Evolutionary conservation across 2,797 vertebrate species (phyloP).

Genomic region (Furcifer pardalis): DNA sequence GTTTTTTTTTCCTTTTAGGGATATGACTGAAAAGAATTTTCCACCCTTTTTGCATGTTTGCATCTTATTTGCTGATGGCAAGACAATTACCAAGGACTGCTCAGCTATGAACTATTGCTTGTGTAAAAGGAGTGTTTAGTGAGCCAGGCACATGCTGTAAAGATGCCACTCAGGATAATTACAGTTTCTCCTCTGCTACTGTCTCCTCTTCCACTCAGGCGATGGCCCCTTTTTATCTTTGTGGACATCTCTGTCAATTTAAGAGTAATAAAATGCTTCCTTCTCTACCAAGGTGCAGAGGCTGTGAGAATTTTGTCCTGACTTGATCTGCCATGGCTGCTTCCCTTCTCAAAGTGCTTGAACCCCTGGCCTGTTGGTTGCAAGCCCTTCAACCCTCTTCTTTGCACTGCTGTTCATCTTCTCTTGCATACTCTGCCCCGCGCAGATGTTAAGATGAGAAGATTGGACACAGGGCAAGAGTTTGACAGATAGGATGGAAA

Average conservation of each 20-base stretch:
- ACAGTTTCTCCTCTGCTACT: too few species aligned
- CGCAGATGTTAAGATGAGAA: too few species aligned
- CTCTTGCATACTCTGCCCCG: not conserved
- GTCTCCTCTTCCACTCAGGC: not conserved
- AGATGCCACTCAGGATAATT: not conserved
- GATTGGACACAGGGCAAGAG: too few species aligned
- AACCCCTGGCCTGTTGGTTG: not conserved
- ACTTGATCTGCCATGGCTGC: too few species aligned
- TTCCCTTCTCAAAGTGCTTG: too few species aligned
- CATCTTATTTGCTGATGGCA: not conserved
- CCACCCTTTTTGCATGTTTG: rapidly evolving
- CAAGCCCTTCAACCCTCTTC: not conserved
- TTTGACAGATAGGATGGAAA: too few species aligned
- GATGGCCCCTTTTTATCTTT: not conserved
- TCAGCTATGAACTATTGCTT: not conserved
- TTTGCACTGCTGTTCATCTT: not conserved
- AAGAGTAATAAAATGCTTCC: not conserved
- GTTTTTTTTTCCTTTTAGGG: not conserved
- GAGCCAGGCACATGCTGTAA: not conserved
- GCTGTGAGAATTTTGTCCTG: not conserved
- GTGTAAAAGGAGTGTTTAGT: not conserved
- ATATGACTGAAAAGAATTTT: rapidly evolving
- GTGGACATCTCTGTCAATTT: not conserved
- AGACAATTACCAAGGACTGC: rapidly evolving
- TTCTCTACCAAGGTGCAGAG: too few species aligned